These are phyloP conservation scores for Aphidius ervi DNA, from an alignment of 1,140 invertebrate genomes.

Conservation along the genomic window DNA sequence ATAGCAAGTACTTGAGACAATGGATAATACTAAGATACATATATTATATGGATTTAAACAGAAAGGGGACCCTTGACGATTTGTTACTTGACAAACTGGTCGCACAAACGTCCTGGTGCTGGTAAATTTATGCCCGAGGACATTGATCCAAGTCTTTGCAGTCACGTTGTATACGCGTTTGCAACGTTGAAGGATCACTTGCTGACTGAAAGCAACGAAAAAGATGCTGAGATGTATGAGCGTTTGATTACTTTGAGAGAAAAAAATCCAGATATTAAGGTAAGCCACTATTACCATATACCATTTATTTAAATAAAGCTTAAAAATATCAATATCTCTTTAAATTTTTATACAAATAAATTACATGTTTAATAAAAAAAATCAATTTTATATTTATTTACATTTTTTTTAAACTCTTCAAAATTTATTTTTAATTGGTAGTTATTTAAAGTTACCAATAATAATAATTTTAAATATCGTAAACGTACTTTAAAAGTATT, in stretches of 20 bases:
- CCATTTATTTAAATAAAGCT: slow-evolving; percentile 14
- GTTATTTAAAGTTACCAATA: background rate
- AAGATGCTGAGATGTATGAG: slow-evolving; percentile 81
- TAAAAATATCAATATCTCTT: too few relatives aligned
- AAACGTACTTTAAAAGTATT: too few relatives aligned
- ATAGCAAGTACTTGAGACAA: too few relatives aligned
- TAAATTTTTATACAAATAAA: too few relatives aligned
- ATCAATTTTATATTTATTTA: too few relatives aligned
- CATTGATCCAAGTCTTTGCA: slow-evolving; percentile 83
- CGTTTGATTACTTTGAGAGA: slow-evolving; percentile 78
- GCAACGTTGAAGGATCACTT: slow-evolving; percentile 82
- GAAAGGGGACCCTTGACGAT: slow-evolving; percentile 78
- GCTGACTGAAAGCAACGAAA: slow-evolving; percentile 70
- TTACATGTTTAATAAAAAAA: too few relatives aligned
- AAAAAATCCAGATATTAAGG: slow-evolving; percentile 86
- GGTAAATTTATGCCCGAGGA: slow-evolving; percentile 85
- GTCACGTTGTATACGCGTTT: slow-evolving; percentile 90
- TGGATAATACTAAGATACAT: too few relatives aligned
- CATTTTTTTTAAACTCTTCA: too few relatives aligned
- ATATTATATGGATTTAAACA: slow-evolving; percentile 37
- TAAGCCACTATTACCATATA: slow-evolving; percentile 32
- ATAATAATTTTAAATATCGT: too few relatives aligned
- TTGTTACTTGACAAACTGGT: slow-evolving; percentile 94
- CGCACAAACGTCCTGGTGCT: slow-evolving; percentile 77
- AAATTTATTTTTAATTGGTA: slow-evolving; percentile 8